Percentiles rank a stretch among this genome's conserved stretches.
Conservation (phyloP, 2,113 vertebrate genomes). For the Stigmatopora argus region DNA sequence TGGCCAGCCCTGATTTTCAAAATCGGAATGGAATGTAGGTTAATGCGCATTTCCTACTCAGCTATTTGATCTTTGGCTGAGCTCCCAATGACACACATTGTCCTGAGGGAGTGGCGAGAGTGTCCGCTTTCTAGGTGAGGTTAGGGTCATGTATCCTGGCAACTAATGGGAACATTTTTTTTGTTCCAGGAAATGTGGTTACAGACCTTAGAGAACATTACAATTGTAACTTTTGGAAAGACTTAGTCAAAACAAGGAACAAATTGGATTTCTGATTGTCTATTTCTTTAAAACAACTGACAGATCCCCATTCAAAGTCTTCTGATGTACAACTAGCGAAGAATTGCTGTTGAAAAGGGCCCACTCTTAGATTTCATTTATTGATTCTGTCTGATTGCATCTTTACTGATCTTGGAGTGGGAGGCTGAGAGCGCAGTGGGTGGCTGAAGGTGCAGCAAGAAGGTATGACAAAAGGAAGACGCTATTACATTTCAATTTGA, state of each 20-base stretch:
- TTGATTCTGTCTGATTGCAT: constrained; percentile 49
- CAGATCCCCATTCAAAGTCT: constrained; percentile 14
- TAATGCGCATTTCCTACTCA: constrained; percentile 33
- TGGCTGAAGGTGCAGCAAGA: constrained; percentile 28
- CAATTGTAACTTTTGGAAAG: neutral
- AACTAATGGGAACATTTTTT: constrained; percentile 46
- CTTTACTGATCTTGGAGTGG: constrained; percentile 35
- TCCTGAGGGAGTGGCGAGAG: constrained; percentile 17
- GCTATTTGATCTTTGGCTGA: constrained; percentile 44
- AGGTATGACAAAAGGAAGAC: constrained; percentile 32
- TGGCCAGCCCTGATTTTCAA: constrained; percentile 8
- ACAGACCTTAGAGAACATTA: constrained; percentile 15
- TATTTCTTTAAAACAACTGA: constrained; percentile 14
- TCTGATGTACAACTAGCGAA: constrained; percentile 21
- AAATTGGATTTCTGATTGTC: neutral
- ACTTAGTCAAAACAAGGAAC: neutral
- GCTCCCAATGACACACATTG: neutral
- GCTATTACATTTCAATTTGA: constrained; percentile 46
- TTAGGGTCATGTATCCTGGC: constrained; percentile 47
- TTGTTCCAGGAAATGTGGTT: constrained; percentile 37
- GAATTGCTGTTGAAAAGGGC: constrained; percentile 16
- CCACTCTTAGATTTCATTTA: constrained; percentile 42
- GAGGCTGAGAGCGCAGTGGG: constrained; percentile 16
- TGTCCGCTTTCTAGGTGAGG: constrained; percentile 48
- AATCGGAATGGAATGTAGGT: constrained; percentile 52